These are phyloP conservation scores for Microcebus ravelobensis DNA, from an alignment of 2,113 vertebrate genomes.

Conservation along the genomic window DNA sequence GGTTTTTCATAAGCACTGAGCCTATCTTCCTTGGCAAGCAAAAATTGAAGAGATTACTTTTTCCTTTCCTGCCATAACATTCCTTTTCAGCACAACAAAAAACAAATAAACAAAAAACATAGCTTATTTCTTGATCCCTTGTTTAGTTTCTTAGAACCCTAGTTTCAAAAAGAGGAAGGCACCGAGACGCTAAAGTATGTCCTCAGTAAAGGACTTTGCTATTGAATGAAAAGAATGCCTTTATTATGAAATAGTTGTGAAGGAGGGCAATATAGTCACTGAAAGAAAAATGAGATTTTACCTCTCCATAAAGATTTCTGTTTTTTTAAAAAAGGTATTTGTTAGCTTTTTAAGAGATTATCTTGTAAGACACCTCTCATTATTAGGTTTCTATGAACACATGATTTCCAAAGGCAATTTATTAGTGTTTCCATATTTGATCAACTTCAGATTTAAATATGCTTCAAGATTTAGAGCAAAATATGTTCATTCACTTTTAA, in stretches of 20 bases:
- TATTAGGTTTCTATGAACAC: background rate
- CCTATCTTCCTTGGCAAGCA: background rate
- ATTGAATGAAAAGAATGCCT: background rate
- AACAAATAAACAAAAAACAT: background rate
- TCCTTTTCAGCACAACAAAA: background rate
- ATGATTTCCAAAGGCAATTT: background rate
- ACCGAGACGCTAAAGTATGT: background rate
- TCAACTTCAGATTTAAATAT: background rate
- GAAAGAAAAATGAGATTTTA: background rate
- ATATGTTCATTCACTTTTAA: conserved; percentile 38
- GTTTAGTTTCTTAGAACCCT: background rate
- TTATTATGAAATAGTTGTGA: background rate
- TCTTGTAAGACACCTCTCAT: background rate
- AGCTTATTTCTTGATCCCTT: background rate
- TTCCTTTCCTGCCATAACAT: background rate
- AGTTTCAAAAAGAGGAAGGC: background rate
- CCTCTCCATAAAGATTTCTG: background rate
- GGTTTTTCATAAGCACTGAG: background rate
- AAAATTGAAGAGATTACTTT: background rate
- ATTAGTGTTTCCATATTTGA: background rate
- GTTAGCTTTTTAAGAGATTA: background rate
- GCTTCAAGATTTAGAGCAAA: conserved; percentile 22
- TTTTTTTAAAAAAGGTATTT: background rate
- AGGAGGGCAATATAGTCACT: background rate
- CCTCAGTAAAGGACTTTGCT: background rate